Evolutionary conservation across 2,113 vertebrate genomes (phyloP), one percentile per base, ranked within the genome.

Genomic region (Poecilia latipinna): DNA sequence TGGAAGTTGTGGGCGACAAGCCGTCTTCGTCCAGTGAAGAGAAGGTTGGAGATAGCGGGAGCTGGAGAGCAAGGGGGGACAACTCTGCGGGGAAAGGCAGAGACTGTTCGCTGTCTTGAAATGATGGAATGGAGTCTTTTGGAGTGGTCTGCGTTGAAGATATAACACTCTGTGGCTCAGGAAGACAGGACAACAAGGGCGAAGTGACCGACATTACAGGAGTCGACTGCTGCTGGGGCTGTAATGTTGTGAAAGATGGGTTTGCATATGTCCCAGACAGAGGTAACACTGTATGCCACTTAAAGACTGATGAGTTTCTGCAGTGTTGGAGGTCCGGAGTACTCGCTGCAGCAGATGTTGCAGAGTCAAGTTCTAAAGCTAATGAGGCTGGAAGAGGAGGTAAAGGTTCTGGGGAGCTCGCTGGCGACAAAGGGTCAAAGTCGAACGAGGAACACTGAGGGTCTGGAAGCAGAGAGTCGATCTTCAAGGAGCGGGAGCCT

Each of bases 241-340:
- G 78, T 83, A 91, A 91, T 33, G 79, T 15, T 61, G 82, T 54
- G 63, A 80, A 93, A 1, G 88, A 37, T 8, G 65, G 3, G 11
- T 86, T 67, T 8, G 83, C 15, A 11, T 80, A 88, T 0, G 75
- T 75, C 42, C 86, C 82, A 1, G 80, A 4, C 3, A 74, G 83
- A 44, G 91, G 93, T 62, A 93, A 86, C 31, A 91, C 89, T 28
- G 91, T 91, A 7, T 92, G 91, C 92, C 92, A 93, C 68, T 83
- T 85, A 28, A 93, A 90, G 13, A 92, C 90, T 5, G 85, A 85
- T 0, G 74, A 63, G 54, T 60, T 60, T 19, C 65, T 63, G 2
- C 8, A 17, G 0, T 13, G 39, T 0, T 4, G 29, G 0, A 17
- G 31, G 42, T 69, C 62, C 1, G n/a, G 26, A 48, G 80, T 42